Percentiles rank a stretch among this genome's conserved stretches.
These are phyloP conservation scores for Valencia hispanica DNA, from an alignment of 2,797 vertebrate genomes.

Conservation along the genomic window DNA sequence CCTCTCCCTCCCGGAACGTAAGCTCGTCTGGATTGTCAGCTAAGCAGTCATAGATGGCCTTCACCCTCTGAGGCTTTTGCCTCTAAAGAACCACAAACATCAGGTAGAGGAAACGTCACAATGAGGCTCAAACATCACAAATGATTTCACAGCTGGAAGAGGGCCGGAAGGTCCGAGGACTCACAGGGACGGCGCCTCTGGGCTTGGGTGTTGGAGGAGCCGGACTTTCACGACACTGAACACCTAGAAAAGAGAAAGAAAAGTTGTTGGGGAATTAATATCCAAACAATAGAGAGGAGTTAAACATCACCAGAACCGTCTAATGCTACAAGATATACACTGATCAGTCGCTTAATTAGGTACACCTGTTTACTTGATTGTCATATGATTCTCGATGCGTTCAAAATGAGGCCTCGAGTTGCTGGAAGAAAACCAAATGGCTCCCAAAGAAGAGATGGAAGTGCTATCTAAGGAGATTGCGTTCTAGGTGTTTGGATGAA, in stretches of 20 bases:
- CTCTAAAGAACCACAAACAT: conserved; percentile 76
- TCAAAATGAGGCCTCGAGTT: background rate
- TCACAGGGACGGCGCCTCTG: conserved; percentile 84
- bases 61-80: conserved; percentile 88
- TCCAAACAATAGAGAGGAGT: background rate
- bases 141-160: background rate
- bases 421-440: no score
- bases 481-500: background rate
- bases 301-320: background rate
- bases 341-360: background rate
- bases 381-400: background rate
- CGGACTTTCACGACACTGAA: conserved; percentile 54
- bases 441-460: background rate
- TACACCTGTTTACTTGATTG: background rate
- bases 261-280: background rate
- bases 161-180: conserved; percentile 41
- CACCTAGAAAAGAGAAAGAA: conserved; percentile 38
- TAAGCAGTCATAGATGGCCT: conserved; percentile 91
- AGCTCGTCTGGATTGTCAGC: conserved; percentile 95
- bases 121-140: background rate
- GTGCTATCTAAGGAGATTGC: background rate
- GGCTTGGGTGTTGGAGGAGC: conserved; percentile 89
- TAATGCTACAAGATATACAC: background rate
- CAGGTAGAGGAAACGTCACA: background rate
- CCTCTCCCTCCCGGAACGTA: conserved; percentile 91